Evolutionary conservation across 2,888 invertebrate species (phyloP).

Genomic region (Drosophila atroscutellata): DNA sequence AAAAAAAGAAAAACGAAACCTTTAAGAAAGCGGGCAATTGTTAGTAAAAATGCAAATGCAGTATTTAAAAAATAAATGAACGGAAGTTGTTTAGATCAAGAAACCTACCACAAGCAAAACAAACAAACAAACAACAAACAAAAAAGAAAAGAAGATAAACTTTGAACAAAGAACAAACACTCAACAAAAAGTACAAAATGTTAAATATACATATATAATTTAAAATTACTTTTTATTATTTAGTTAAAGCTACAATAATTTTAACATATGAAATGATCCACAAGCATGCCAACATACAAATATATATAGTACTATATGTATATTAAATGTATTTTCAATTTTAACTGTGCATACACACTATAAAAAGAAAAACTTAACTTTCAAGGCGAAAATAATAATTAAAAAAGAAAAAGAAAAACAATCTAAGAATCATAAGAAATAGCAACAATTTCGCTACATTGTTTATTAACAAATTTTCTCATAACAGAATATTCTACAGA

Average conservation of each 20-base stretch:
- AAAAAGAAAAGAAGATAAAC: slow-evolving; percentile 42
- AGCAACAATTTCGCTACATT: slow-evolving; percentile 50
- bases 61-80: slow-evolving; percentile 38
- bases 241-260: slow-evolving; percentile 71
- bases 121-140: slow-evolving; percentile 15
- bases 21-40: slow-evolving; percentile 59
- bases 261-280: slow-evolving; percentile 52
- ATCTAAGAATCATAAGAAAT: slow-evolving; percentile 43
- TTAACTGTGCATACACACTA: slow-evolving; percentile 49
- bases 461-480: slow-evolving; percentile 38
- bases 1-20: slow-evolving; percentile 45
- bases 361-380: slow-evolving; percentile 14
- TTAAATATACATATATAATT: slow-evolving; percentile 81
- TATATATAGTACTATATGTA: slow-evolving; percentile 26
- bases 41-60: slow-evolving; percentile 56
- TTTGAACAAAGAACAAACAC: slow-evolving; percentile 71
- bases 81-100: slow-evolving; percentile 52
- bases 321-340: slow-evolving; percentile 39
- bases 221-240: slow-evolving; percentile 74
- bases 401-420: slow-evolving; percentile 11
- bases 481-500: slow-evolving; percentile 40
- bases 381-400: slow-evolving; percentile 19
- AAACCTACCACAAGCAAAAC: slow-evolving; percentile 52
- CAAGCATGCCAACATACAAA: slow-evolving; percentile 55
- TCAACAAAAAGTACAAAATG: slow-evolving; percentile 81